Evolutionary conservation across 2,113 vertebrate species (phyloP), one percentile per base, ranked within the genome.

Genomic region (Antechinus flavipes): DNA sequence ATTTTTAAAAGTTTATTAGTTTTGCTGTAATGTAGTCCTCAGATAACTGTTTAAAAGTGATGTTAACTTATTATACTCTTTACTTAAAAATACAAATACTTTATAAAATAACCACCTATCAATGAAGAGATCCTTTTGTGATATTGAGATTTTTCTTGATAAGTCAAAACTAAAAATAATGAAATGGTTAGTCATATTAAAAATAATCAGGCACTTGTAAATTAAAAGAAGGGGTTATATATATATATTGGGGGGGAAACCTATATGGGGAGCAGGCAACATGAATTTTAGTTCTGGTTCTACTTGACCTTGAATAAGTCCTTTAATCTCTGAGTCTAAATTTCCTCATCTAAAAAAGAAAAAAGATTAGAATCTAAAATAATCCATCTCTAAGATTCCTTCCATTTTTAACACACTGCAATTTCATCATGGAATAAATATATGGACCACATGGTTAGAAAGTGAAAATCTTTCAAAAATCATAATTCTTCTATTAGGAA

Each of bases 1-100:
- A 61, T 95, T 96, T 93, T 90, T 97, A 95, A 97, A 76, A 52
- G 68, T 90, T 90, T 94, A 94, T 26, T 95, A 91, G 91, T 91
- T 95, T 98, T 97, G 94, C 95, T 94, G 90, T 42, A 84, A 97
- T 93, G 93, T 92, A 94, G 84, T 96, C 93, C 97, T 96, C 94
- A 96, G 95, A 97, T 92, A 92, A 96, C 96, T 96, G 95, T 96
- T 95, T 93, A 96, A n/a, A 19, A 93, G 91, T 53, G 25, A 14
- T 50, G 92, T 46, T 93, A 93, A 97, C 93, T 97, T 94, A 96
- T 93, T 95, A 46, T 55, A 55, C 19, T 58, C 42, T 76, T 94
- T 90, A 93, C 27, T 24, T 23, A 24, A 42, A 76, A 68, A 95
- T 93, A 93, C 27, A 91, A 97, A 47, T 46, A 52, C 90, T 97